Conservation (phyloP, 2,797 vertebrate genomes). For the Cygnus olor region DNA sequence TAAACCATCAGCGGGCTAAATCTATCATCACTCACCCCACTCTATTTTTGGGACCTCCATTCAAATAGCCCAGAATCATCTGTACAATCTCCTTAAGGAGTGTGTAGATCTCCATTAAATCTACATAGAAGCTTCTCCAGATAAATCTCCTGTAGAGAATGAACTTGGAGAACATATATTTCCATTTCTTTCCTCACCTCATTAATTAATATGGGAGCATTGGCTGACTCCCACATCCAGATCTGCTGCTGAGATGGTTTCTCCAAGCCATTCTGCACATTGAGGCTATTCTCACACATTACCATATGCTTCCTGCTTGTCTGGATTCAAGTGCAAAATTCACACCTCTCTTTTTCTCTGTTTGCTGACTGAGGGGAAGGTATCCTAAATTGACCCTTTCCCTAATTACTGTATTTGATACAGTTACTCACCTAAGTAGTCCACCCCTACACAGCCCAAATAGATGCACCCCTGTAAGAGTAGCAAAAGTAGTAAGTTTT, state of each 20-base stretch:
- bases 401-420: neutral
- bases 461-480: neutral
- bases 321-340: neutral
- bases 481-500: neutral
- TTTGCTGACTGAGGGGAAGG: neutral
- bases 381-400: neutral
- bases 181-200: slow-evolving; percentile 32
- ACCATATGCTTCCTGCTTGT: neutral
- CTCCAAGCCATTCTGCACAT: neutral
- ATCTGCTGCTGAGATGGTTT: slow-evolving; percentile 21
- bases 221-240: slow-evolving; percentile 21
- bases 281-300: neutral
- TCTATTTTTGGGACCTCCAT: neutral
- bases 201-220: slow-evolving; percentile 5
- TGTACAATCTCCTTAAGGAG: neutral
- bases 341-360: neutral
- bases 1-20: neutral
- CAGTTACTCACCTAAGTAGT: neutral
- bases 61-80: neutral
- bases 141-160: neutral
- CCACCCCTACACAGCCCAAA: neutral
- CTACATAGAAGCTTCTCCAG: slow-evolving; percentile 7
- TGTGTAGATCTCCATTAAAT: neutral
- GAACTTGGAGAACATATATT: neutral
- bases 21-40: neutral